These are phyloP conservation scores for Reticulitermes speratus DNA, from an alignment of 1,140 invertebrate genomes.

Conservation along the genomic window DNA sequence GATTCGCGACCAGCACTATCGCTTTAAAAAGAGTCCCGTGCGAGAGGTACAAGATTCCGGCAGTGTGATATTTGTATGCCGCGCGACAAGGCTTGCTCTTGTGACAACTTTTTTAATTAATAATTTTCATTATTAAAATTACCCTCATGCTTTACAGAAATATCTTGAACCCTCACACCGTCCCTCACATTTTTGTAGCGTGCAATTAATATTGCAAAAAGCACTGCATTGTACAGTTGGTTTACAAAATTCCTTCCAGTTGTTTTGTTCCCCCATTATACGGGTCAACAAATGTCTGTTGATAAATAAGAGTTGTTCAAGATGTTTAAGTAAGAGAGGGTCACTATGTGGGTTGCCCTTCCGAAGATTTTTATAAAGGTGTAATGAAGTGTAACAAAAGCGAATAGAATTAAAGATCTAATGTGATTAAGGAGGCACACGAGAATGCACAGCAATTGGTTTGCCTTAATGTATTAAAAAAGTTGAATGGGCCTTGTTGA, in stretches of 20 bases:
- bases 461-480: too few relatives aligned
- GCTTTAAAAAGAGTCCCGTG: background rate
- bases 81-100: background rate
- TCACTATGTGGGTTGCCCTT: background rate
- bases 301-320: background rate
- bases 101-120: conserved; percentile 10
- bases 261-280: too few relatives aligned
- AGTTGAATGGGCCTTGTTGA: too few relatives aligned
- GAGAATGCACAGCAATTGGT: too few relatives aligned
- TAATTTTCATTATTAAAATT: background rate
- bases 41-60: background rate
- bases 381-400: background rate
- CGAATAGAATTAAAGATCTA: too few relatives aligned
- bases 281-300: background rate
- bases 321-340: background rate
- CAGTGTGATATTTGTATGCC: background rate
- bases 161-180: background rate
- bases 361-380: background rate
- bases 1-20: background rate
- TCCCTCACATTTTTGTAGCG: background rate
- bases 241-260: background rate
- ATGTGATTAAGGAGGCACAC: too few relatives aligned
- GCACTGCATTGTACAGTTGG: background rate
- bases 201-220: background rate
- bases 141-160: background rate